Conservation (phyloP, 2,797 vertebrate genomes). For the Galago senegalensis region DNA sequence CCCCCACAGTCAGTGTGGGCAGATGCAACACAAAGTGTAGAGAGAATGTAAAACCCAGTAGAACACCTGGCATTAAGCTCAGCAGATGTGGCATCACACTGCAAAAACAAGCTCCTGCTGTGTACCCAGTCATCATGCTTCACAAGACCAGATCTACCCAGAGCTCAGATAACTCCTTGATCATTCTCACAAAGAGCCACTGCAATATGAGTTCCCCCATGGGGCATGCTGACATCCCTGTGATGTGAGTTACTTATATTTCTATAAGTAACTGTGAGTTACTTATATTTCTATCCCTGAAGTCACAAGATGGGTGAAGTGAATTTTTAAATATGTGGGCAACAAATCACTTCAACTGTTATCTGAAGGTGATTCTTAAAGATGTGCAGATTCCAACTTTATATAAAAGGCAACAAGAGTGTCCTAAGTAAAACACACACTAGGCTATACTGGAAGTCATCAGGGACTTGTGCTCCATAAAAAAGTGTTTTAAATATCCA, state of each 20-base stretch:
- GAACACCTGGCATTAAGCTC: not conserved
- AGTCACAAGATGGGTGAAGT: not conserved
- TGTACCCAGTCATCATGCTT: not conserved
- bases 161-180: not conserved
- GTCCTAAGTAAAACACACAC: no score
- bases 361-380: not conserved
- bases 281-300: not conserved
- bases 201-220: not conserved
- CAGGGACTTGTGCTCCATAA: not conserved
- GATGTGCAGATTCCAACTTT: no score
- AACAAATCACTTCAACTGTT: not conserved
- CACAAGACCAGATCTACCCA: not conserved
- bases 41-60: not conserved
- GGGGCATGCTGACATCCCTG: not conserved
- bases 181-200: not conserved
- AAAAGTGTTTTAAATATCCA: not conserved
- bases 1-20: no score
- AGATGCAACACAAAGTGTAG: no score
- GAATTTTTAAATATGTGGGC: not conserved
- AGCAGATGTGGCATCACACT: not conserved
- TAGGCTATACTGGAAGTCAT: no score
- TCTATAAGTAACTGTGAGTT: not conserved
- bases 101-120: not conserved
- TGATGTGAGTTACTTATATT: not conserved
- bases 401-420: no score